phyloP scores from a whole-genome alignment of 35 echinoderm and acorn worm species.

The Acanthaster planci region DNA sequence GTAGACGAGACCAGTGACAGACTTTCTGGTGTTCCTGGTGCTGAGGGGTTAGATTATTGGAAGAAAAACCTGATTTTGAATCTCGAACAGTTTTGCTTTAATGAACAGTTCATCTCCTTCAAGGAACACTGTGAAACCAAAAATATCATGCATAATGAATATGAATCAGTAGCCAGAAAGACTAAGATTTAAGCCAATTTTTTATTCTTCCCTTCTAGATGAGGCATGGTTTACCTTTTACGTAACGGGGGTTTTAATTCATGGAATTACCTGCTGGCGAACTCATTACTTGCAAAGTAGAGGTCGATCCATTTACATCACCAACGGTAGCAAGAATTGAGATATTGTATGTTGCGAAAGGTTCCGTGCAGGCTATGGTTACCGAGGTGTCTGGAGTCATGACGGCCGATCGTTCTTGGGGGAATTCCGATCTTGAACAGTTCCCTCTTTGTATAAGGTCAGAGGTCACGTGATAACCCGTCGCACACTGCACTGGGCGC shows the following conservation, averaged over 20 bases:
- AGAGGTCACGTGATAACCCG: background rate
- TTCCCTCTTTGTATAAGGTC: background rate
- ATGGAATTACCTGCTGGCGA: background rate
- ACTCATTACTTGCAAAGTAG: background rate
- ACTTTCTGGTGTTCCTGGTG: background rate
- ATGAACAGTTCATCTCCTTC: no score
- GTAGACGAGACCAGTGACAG: background rate
- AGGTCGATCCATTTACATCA: background rate
- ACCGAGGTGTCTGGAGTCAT: background rate
- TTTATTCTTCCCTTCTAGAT: no score
- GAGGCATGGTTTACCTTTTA: no score
- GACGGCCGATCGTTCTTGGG: background rate
- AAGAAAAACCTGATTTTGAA: no score
- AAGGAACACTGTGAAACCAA: no score
- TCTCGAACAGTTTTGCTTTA: no score
- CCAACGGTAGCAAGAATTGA: background rate
- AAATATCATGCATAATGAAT: no score
- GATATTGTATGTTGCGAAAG: background rate
- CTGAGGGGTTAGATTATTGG: background rate
- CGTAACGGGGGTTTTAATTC: no score
- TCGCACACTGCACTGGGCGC: background rate
- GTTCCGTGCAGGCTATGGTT: background rate
- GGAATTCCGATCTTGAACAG: background rate
- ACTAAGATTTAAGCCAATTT: no score
- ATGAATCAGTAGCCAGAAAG: no score